A percentile compares a stretch with the other conserved stretches of the same genome.
Conservation (phyloP, 2,888 invertebrate genomes). For the Epinotia demarniana region DNA sequence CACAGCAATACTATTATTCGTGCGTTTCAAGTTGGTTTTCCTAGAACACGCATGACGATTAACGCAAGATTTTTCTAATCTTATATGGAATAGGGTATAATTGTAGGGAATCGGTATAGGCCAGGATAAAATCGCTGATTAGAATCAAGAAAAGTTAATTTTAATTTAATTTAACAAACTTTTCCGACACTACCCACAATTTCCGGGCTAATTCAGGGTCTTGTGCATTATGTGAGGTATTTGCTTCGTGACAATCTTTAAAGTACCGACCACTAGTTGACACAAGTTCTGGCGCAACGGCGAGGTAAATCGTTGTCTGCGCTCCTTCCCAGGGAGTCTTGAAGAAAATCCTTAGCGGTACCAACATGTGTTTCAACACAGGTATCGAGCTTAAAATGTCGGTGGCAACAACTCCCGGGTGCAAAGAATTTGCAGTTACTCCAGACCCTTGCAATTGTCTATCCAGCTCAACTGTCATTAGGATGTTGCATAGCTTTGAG, state of each 20-base stretch:
- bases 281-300: constrained; percentile 69
- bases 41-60: no score
- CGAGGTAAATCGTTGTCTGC: constrained; percentile 75
- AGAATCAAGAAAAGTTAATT: neutral
- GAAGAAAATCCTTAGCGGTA: constrained; percentile 19
- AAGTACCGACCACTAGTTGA: constrained; percentile 83
- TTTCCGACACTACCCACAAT: constrained; percentile 37
- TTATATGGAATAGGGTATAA: no score
- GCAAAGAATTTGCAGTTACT: constrained; percentile 91
- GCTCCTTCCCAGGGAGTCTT: constrained; percentile 46
- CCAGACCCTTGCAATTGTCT: constrained; percentile 87
- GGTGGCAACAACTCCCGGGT: constrained; percentile 92
- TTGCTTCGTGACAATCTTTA: constrained; percentile 73
- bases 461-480: constrained; percentile 89
- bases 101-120: no score
- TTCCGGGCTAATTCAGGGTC: constrained; percentile 67
- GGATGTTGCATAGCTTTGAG: constrained; percentile 90
- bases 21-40: no score
- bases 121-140: no score
- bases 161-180: constrained; percentile 26
- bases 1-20: no score
- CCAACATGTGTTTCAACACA: neutral
- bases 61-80: no score
- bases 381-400: constrained; percentile 68
- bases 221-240: constrained; percentile 67